Percentiles rank a stretch among this genome's conserved stretches.
Conservation (phyloP, 2,113 vertebrate species). For the Ramphastos sulfuratus region DNA sequence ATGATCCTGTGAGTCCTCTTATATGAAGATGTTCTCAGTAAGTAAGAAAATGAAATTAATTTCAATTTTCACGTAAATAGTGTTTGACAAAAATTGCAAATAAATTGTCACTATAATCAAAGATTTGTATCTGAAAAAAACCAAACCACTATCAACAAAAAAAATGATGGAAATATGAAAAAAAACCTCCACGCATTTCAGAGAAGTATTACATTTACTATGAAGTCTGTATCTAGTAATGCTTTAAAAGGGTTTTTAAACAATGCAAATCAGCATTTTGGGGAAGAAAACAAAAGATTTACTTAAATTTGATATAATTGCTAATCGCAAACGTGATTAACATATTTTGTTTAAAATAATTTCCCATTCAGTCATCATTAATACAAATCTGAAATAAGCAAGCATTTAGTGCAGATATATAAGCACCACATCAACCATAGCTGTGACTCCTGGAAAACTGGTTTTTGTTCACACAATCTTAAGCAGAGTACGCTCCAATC, state of each 20-base stretch:
- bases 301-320: background rate
- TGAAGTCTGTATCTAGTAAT: background rate
- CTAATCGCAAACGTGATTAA: background rate
- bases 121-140: background rate
- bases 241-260: background rate
- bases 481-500: accelerated
- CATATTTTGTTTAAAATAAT: background rate
- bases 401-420: background rate
- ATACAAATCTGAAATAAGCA: background rate
- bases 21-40: background rate
- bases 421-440: background rate
- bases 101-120: background rate
- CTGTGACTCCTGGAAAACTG: background rate
- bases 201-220: background rate
- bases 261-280: background rate
- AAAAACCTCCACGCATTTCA: background rate
- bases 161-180: background rate
- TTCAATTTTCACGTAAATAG: background rate
- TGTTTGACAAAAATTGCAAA: background rate
- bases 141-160: background rate
- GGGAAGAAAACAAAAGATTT: background rate
- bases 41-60: background rate
- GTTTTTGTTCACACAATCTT: background rate
- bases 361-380: background rate
- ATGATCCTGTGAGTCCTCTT: no score